Evolutionary conservation across 1,140 invertebrate species (phyloP), one percentile per base, ranked within the genome.

Genomic region (Drosophila kikkawai): DNA sequence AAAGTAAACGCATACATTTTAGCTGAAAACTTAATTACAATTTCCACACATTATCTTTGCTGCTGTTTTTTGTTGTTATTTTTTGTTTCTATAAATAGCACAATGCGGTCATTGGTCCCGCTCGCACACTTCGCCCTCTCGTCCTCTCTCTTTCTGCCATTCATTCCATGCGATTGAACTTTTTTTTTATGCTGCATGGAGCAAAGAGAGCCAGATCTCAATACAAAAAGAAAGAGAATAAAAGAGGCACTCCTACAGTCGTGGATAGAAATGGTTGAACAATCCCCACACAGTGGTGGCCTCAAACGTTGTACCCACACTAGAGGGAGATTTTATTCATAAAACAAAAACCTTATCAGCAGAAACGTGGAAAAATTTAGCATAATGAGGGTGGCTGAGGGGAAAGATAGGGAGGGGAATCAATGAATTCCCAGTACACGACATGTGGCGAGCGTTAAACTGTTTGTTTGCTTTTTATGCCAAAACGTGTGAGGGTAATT

Each of bases 101-200:
- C 75, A 90, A 90, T 85, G 85, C 85, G 85, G 86, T 90, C 85
- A 90, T 90, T 90, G 85, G 81, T 75, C 84, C 84, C 75, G 34
- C 85, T 75, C 69, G 61, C 85, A 64, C 66, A 70, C 73, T 66
- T 48, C 68, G 36, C 47, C n/a, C 55, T 34, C 67, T 59, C 44
- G 47, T 41, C 26, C 11, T 22, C 17, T 51, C 53, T 37, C 41
- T 39, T 57, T 57, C 53, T 56, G 56, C 41, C 39, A 42, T 45
- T 65, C 73, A 79, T 59, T 79, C 59, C 74, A 58, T 79, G 60
- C 70, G 75, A 69, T 65, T 69, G 48, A 56, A 79, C 55, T 68
- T 75, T 75, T 77, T 76, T 79, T 82, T 75, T 86, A 88, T 86
- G 84, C 76, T 83, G 71, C 64, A 64, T 73, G 61, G 42, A 67